Conservation (phyloP, 2,888 invertebrate genomes). For the Copidosoma aretas region DNA sequence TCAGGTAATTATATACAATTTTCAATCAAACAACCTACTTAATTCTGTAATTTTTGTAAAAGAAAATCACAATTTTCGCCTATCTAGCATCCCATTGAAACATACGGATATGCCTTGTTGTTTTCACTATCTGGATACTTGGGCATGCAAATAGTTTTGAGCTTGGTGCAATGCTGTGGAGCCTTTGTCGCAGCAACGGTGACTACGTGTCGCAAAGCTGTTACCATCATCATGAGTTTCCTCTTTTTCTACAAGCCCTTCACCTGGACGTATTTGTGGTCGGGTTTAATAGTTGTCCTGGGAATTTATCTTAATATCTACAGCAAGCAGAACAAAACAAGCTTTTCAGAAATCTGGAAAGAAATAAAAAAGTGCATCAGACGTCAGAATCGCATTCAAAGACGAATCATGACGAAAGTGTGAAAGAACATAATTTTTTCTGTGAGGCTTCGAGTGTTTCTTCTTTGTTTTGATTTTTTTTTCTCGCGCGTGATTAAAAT, state of each 20-base stretch:
- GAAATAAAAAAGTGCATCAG: conserved; percentile 45
- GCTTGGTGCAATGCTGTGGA: conserved; percentile 85
- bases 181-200: conserved; percentile 94
- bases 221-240: conserved; percentile 92
- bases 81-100: conserved; percentile 73
- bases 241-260: conserved; percentile 93
- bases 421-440: neutral
- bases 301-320: conserved; percentile 95
- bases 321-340: conserved; percentile 68
- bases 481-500: too few species aligned
- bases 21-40: neutral
- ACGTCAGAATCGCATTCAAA: conserved; percentile 51
- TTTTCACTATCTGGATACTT: conserved; percentile 87
- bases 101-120: conserved; percentile 84
- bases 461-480: too few species aligned
- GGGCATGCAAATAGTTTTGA: conserved; percentile 91
- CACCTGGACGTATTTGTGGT: conserved; percentile 89
- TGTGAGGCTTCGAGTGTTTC: too few species aligned
- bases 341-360: conserved; percentile 42
- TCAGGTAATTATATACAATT: conserved; percentile 65
- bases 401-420: conserved; percentile 45
- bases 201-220: conserved; percentile 87
- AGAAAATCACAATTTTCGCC: conserved; percentile 45
- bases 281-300: conserved; percentile 83
- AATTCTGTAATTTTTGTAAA: conserved; percentile 12